Evolutionary conservation across 2,113 vertebrate genomes (phyloP).

Genomic region (Hylia prasina): DNA sequence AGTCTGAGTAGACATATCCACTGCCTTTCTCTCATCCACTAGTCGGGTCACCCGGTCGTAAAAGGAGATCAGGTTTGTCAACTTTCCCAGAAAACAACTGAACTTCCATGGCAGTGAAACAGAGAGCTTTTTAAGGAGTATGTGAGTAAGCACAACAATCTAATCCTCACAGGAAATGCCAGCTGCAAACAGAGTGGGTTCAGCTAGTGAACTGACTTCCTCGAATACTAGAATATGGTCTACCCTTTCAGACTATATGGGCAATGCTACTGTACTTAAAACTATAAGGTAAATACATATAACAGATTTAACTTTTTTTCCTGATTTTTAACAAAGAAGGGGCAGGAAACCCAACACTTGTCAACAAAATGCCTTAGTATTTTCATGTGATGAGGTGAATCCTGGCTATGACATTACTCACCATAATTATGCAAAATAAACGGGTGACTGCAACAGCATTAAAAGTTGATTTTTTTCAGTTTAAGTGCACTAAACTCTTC

Average conservation of each 20-base stretch:
- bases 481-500: neutral
- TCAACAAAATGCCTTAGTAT: neutral
- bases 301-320: neutral
- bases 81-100: neutral
- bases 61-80: neutral
- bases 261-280: neutral
- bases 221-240: neutral
- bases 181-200: neutral
- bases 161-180: neutral
- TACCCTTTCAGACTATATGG: neutral
- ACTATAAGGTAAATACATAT: neutral
- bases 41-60: neutral
- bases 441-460: neutral
- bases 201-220: neutral
- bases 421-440: neutral
- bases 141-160: neutral
- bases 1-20: neutral
- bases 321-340: neutral
- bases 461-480: neutral
- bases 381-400: neutral
- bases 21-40: neutral
- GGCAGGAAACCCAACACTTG: neutral
- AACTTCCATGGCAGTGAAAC: neutral
- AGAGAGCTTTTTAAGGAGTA: neutral
- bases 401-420: neutral